phyloP scores from a whole-genome alignment of 1,140 invertebrate genomes.

The Brachionus koreanus region DNA sequence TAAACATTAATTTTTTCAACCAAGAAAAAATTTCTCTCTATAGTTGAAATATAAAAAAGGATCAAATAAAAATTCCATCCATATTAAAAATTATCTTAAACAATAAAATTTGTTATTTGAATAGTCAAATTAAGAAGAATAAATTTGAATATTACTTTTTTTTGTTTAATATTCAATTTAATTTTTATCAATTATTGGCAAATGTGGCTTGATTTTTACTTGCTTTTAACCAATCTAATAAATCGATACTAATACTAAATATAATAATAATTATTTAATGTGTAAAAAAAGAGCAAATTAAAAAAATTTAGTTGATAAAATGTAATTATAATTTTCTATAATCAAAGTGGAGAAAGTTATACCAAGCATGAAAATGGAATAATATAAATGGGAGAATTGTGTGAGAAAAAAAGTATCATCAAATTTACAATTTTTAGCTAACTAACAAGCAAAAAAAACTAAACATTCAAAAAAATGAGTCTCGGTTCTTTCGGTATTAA shows the following conservation, averaged over 20 bases:
- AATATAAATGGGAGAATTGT: not conserved
- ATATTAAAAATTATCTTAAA: not conserved
- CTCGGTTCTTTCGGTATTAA: not conserved
- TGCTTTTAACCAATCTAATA: not conserved
- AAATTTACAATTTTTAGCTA: not conserved
- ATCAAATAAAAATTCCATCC: too few relatives aligned
- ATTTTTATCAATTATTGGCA: not conserved
- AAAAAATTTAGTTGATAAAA: not conserved
- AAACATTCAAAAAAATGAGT: not conserved
- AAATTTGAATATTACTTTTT: not conserved
- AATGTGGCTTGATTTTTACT: not conserved
- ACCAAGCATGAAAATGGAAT: not conserved
- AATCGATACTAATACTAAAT: not conserved
- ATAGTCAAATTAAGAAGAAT: not conserved
- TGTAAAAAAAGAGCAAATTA: not conserved
- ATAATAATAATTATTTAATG: not conserved
- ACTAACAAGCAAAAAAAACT: not conserved
- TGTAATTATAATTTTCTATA: not conserved
- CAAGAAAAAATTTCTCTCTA: too few relatives aligned
- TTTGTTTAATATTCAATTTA: not conserved
- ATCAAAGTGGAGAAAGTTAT: not conserved
- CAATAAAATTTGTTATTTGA: not conserved
- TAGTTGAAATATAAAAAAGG: too few relatives aligned
- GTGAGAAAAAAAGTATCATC: not conserved
- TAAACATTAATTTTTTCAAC: too few relatives aligned